Evolutionary conservation across 2,797 vertebrate species (phyloP).

Genomic region (Thunnus albacares): DNA sequence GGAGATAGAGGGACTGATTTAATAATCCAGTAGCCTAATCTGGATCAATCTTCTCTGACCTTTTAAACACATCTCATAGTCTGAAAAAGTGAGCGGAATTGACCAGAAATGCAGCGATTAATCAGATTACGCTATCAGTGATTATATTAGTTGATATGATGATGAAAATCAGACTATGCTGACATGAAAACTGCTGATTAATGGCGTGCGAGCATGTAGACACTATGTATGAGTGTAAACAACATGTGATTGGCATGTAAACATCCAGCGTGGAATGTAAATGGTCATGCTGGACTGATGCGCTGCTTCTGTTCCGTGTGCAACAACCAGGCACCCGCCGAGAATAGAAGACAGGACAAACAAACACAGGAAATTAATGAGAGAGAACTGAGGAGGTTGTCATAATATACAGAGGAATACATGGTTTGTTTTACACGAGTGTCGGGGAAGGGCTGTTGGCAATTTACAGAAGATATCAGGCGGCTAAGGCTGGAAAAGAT

Average conservation of each 20-base stretch:
- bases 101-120: neutral
- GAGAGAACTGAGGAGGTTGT: neutral
- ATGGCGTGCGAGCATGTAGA: conserved; percentile 6
- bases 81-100: neutral
- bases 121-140: neutral
- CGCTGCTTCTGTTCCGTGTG: neutral
- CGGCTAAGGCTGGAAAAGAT: neutral
- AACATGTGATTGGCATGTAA: conserved; percentile 17
- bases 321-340: neutral
- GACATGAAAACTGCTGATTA: neutral
- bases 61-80: neutral
- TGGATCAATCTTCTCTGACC: conserved; percentile 23
- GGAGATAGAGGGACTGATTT: conserved; percentile 1
- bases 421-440: neutral
- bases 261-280: neutral
- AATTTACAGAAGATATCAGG: neutral
- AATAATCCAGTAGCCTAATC: neutral
- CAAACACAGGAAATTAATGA: neutral
- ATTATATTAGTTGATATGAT: neutral
- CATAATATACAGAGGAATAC: neutral
- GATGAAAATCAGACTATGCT: neutral
- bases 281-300: too few species aligned
- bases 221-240: conserved; percentile 18
- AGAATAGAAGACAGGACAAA: neutral
- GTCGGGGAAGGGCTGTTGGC: neutral